Conservation (phyloP, 1,140 invertebrate species). For the Lysiphlebus fabarum region DNA sequence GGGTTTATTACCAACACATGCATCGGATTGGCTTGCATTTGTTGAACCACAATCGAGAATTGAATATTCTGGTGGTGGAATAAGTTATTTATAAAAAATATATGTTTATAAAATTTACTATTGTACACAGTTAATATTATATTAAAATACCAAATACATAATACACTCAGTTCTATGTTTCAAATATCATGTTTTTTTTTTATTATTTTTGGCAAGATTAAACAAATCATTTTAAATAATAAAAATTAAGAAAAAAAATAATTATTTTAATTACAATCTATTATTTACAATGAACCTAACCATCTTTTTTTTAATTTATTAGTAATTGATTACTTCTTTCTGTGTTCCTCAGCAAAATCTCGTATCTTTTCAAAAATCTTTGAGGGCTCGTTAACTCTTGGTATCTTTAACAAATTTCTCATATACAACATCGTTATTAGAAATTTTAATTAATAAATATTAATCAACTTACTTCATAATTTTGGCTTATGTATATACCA, state of each 20-base stretch:
- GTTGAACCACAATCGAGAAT: conserved; percentile 84
- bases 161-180: conserved; percentile 20
- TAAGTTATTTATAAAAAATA: conserved; percentile 60
- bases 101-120: conserved; percentile 24
- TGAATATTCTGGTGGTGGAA: conserved; percentile 84
- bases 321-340: conserved; percentile 51
- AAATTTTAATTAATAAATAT: too few species aligned
- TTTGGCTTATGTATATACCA: conserved; percentile 77
- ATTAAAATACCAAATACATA: conserved; percentile 21
- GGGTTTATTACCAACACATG: conserved; percentile 95
- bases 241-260: conserved; percentile 26
- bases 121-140: conserved; percentile 19
- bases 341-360: conserved; percentile 66
- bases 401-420: conserved; percentile 62
- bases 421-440: conserved; percentile 4
- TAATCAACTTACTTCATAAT: conserved; percentile 68
- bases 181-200: conserved; percentile 18
- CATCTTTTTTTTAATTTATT: conserved; percentile 25
- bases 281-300: conserved; percentile 17
- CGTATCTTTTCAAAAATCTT: conserved; percentile 67
- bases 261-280: conserved; percentile 25
- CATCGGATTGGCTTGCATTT: conserved; percentile 98
- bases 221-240: neutral
- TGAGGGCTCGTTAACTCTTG: conserved; percentile 74
- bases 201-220: too few species aligned